A percentile compares a stretch with the other conserved stretches of the same genome.
These are phyloP conservation scores for Mustelus asterias DNA, from an alignment of 2,113 vertebrate species.

Conservation along the genomic window DNA sequence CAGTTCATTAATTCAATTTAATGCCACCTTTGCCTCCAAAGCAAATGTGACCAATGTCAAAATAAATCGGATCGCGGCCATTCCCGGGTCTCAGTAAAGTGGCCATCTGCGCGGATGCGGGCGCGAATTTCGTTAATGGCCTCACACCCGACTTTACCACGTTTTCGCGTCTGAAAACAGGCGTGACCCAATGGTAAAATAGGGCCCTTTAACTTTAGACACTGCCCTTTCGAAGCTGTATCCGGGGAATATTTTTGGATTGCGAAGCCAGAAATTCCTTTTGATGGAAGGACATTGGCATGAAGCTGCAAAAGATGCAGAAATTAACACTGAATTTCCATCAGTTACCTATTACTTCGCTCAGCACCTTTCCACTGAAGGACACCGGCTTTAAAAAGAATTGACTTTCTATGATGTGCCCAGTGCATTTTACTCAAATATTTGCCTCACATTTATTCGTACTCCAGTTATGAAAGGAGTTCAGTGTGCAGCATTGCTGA, in stretches of 20 bases:
- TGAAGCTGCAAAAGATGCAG: not conserved
- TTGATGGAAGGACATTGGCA: not conserved
- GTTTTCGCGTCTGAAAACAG: no score
- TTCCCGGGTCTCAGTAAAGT: no score
- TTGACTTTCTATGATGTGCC: not conserved
- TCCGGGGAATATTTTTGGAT: not conserved
- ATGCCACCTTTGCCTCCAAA: no score
- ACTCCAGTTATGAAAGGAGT: not conserved
- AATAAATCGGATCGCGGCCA: no score
- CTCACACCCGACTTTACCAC: no score
- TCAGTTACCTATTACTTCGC: not conserved
- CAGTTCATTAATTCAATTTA: no score
- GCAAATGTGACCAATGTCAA: no score
- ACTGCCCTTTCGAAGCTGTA: not conserved
- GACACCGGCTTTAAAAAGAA: not conserved
- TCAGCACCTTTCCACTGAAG: not conserved
- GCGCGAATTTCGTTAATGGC: no score
- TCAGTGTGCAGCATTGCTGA: not conserved
- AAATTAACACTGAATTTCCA: not conserved
- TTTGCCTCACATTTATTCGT: not conserved
- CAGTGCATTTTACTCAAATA: not conserved
- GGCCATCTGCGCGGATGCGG: no score
- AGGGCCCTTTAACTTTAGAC: not conserved
- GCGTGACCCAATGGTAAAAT: no score
- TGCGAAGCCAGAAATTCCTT: not conserved